Conservation (phyloP, 2,113 vertebrate genomes). For the Myrmophylax atrothorax region DNA sequence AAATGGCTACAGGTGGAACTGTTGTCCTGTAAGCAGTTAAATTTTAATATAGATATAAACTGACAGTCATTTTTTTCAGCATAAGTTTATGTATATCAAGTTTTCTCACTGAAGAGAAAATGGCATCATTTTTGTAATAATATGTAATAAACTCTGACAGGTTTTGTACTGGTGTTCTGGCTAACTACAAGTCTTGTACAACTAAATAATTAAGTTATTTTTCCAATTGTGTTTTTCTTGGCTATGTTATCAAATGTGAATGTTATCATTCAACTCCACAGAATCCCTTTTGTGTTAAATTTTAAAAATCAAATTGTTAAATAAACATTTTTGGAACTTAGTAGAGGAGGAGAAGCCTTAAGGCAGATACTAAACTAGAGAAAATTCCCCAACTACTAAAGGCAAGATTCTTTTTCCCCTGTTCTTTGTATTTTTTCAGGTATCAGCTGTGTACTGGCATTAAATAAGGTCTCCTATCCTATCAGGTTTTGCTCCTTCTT, state of each 20-base stretch:
- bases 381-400: background rate
- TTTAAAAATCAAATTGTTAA: background rate
- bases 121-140: background rate
- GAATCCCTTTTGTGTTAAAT: background rate
- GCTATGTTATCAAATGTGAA: background rate
- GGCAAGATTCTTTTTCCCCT: background rate
- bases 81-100: background rate
- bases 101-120: background rate
- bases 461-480: background rate
- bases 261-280: background rate
- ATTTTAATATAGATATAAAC: background rate
- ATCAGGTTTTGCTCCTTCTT: background rate
- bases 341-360: background rate
- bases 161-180: background rate
- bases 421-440: background rate
- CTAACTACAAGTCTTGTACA: background rate
- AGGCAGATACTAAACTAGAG: background rate
- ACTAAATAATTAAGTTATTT: background rate
- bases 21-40: background rate
- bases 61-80: background rate
- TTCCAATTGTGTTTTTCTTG: background rate
- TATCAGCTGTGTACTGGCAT: background rate
- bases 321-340: background rate
- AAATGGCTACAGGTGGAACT: background rate
- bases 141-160: background rate